These are phyloP conservation scores for Acanthococcus lagerstroemiae DNA, from an alignment of 2,888 invertebrate genomes.

Conservation along the genomic window DNA sequence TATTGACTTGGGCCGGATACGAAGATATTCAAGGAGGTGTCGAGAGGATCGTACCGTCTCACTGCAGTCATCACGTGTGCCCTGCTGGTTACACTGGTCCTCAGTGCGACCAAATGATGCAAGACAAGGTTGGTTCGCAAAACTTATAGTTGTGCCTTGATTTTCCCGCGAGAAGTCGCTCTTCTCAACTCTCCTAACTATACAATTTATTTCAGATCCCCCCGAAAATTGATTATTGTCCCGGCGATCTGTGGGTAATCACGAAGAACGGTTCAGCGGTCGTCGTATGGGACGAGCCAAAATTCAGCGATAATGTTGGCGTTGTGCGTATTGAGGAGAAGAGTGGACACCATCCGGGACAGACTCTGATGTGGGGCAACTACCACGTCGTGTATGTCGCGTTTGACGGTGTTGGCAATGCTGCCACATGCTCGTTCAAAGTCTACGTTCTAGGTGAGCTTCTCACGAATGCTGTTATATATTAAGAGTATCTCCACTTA, in stretches of 20 bases:
- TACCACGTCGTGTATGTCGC: slow-evolving; percentile 90
- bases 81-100: slow-evolving; percentile 75
- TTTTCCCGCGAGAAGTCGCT: slow-evolving; percentile 3
- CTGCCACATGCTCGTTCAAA: slow-evolving; percentile 83
- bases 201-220: slow-evolving; percentile 47
- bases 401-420: slow-evolving; percentile 81
- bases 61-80: slow-evolving; percentile 82
- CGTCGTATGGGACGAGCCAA: slow-evolving; percentile 85
- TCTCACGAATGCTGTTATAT: background rate
- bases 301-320: slow-evolving; percentile 80
- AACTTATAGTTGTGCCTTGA: background rate
- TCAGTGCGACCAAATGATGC: slow-evolving; percentile 72
- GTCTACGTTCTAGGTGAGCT: slow-evolving; percentile 75
- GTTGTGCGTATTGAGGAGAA: slow-evolving; percentile 69
- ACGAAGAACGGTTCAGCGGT: slow-evolving; percentile 83
- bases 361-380: slow-evolving; percentile 80
- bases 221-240: slow-evolving; percentile 80
- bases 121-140: slow-evolving; percentile 54
- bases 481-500: background rate
- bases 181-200: background rate
- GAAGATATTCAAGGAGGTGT: slow-evolving; percentile 81
- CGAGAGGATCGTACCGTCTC: slow-evolving; percentile 80
- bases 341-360: slow-evolving; percentile 76
- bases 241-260: slow-evolving; percentile 88
- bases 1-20: slow-evolving; percentile 88